A percentile compares a stretch with the other conserved stretches of the same genome.
These are phyloP conservation scores for Phenganax subtilis DNA, from an alignment of 92 coral and sea anemone species.

Conservation along the genomic window DNA sequence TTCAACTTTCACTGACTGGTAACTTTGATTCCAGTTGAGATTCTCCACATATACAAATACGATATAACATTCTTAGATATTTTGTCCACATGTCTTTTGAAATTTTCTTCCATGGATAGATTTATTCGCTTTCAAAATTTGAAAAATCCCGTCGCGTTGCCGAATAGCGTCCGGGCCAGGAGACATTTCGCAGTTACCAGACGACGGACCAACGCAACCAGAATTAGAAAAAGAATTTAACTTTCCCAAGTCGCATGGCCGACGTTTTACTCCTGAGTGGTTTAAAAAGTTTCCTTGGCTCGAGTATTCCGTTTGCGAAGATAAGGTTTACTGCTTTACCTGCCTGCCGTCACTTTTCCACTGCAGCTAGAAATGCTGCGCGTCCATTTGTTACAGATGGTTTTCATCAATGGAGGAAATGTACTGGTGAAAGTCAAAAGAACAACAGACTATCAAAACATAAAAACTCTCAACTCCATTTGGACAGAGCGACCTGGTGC, in stretches of 20 bases:
- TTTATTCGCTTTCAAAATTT: no score
- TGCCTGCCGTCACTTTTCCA: constrained; percentile 19
- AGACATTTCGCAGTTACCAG: neutral
- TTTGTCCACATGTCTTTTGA: no score
- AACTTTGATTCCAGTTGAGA: no score
- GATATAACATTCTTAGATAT: no score
- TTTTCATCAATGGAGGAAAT: constrained; percentile 13
- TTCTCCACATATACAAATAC: no score
- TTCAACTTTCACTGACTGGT: no score
- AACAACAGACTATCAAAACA: constrained; percentile 1
- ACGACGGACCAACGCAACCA: constrained; percentile 19
- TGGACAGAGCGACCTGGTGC: neutral
- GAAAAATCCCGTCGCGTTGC: no score
- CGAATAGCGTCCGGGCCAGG: neutral
- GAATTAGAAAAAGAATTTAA: neutral
- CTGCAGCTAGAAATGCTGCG: neutral
- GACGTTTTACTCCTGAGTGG: constrained; percentile 11
- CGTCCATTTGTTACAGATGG: constrained; percentile 9
- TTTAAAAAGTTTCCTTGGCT: neutral
- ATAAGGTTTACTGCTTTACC: constrained; percentile 4
- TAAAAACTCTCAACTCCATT: neutral
- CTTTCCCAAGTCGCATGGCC: constrained; percentile 7
- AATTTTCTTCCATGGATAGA: no score
- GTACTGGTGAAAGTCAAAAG: constrained; percentile 13
- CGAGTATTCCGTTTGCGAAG: constrained; percentile 10